These are phyloP conservation scores for Silvanus unidentatus DNA, from an alignment of 2,888 invertebrate species.

Conservation along the genomic window DNA sequence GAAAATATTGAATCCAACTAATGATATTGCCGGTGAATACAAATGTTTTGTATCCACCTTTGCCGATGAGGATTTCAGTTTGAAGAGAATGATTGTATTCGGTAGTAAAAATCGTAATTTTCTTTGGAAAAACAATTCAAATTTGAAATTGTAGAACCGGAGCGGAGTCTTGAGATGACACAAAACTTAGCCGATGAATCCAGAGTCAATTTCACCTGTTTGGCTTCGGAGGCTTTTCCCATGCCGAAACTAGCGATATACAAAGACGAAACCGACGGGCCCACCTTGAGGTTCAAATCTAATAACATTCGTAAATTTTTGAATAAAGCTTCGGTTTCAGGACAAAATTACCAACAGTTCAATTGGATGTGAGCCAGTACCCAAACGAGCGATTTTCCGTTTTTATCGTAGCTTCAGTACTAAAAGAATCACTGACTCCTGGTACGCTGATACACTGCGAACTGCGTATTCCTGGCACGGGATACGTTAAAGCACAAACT, in stretches of 20 bases:
- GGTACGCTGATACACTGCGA: conserved; percentile 43
- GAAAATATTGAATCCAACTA: conserved; percentile 60
- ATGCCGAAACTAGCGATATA: conserved; percentile 43
- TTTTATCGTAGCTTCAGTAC: conserved; percentile 35
- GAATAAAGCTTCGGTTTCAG: conserved; percentile 21
- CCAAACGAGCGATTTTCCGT: conserved; percentile 36
- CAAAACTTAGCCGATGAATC: conserved; percentile 27
- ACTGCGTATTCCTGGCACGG: conserved; percentile 43
- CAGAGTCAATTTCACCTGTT: conserved; percentile 47
- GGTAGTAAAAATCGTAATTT: conserved; percentile 46
- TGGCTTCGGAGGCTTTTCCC: conserved; percentile 44
- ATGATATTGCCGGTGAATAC: conserved; percentile 67
- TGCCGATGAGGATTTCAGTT: conserved; percentile 60
- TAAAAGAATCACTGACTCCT: conserved; percentile 29
- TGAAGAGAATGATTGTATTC: conserved; percentile 61
- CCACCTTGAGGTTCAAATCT: conserved; percentile 30
- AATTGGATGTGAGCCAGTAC: conserved; percentile 40
- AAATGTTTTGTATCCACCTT: conserved; percentile 67
- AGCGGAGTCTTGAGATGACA: conserved; percentile 33
- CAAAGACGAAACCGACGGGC: conserved; percentile 34
- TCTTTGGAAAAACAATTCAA: background rate
- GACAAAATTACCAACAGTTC: conserved; percentile 35
- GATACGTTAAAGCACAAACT: conserved; percentile 42
- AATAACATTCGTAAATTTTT: conserved; percentile 15
- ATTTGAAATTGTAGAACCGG: conserved; percentile 37